These are phyloP conservation scores for Erpetoichthys calabaricus DNA, from an alignment of 2,797 vertebrate genomes.

Conservation along the genomic window DNA sequence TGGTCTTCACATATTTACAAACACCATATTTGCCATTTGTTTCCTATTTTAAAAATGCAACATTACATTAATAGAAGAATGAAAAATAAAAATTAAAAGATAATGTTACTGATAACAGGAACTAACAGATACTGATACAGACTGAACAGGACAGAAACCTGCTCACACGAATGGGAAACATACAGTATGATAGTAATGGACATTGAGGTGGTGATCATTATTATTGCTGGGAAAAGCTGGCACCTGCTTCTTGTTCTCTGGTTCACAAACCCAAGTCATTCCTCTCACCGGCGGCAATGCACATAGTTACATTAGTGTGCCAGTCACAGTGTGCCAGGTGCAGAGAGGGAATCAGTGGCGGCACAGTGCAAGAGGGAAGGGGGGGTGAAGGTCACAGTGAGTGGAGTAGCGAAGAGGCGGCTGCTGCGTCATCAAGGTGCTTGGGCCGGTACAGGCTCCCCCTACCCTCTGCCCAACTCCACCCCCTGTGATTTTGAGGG, in stretches of 20 bases:
- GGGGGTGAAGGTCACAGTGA: slow-evolving; percentile 77
- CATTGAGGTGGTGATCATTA: slow-evolving; percentile 17
- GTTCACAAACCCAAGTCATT: slow-evolving; percentile 16
- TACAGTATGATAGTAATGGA: too few relatives aligned
- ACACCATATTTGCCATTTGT: too few relatives aligned
- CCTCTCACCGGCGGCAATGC: slow-evolving; percentile 13
- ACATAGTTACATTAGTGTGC: slow-evolving; percentile 28
- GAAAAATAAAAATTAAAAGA: too few relatives aligned
- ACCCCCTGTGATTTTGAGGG: slow-evolving; percentile 5
- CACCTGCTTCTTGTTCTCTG: slow-evolving; percentile 20
- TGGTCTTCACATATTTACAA: too few relatives aligned
- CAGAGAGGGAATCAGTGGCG: slow-evolving; percentile 28
- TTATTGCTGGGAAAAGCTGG: slow-evolving; percentile 53
- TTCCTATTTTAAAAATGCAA: too few relatives aligned
- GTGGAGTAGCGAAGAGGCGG: slow-evolving; percentile 48
- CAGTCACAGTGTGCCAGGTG: slow-evolving; percentile 47
- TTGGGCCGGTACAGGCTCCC: slow-evolving; percentile 20
- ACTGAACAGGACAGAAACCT: too few relatives aligned
- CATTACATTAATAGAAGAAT: too few relatives aligned
- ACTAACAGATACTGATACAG: too few relatives aligned
- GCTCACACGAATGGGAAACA: too few relatives aligned
- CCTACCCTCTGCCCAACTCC: slow-evolving; percentile 19
- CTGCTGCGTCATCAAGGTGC: slow-evolving; percentile 59
- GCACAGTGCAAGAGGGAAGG: slow-evolving; percentile 52
- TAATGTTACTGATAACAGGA: too few relatives aligned